Base-by-base conservation (phyloP, 1,140 invertebrate genomes). In the Triops longicaudatus region DNA sequence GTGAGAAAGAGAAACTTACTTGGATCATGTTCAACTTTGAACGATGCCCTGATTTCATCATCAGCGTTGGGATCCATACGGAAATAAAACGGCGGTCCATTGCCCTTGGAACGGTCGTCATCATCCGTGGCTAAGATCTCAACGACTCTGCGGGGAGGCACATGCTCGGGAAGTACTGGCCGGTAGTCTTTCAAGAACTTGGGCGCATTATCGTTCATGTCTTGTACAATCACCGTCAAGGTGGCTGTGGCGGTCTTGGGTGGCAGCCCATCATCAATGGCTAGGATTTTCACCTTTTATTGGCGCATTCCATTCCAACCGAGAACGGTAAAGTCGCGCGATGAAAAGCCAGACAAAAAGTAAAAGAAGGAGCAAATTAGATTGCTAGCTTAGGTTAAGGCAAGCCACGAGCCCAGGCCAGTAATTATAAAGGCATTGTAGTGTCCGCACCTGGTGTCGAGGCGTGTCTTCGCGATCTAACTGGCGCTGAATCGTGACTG, bases 161-260 rank as follows among this genome's bases (percentile, higher is more conserved):
- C 90, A 83, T 97, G 94, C 84, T 98, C 96, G 0, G 92, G 92
- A 74, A 98, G 87, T 11, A 98, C 93, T 0, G 96, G 96, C 73
- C 93, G 88, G 83, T 98, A 98, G 82, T 97, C 93, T 83, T 96
- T 93, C 0, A 84, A 82, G 81, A 88, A 87, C 73, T 83, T 81
- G 14, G 87, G 87, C n/a, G 85, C 84, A 80, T 89, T 98, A 82
- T 98, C 97, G 84, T 98, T 99, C 76, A 98, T 96, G 82, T 98
- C 97, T 83, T 93, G 92, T 0, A 99, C 95, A 78, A 96, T 94
- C 0, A 98, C 94, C 0, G 94, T 96, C 22, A 99, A 86, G 1
- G 95, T 98, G 0, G 96, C 96, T 1, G 96, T 98, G 4, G 97
- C 96, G 6, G 96, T 98, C 85, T 95, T 93, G 0, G 95, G 91